Evolutionary conservation across 2,113 vertebrate genomes (phyloP), one percentile per base, ranked within the genome.

Genomic region (Calonectris borealis): DNA sequence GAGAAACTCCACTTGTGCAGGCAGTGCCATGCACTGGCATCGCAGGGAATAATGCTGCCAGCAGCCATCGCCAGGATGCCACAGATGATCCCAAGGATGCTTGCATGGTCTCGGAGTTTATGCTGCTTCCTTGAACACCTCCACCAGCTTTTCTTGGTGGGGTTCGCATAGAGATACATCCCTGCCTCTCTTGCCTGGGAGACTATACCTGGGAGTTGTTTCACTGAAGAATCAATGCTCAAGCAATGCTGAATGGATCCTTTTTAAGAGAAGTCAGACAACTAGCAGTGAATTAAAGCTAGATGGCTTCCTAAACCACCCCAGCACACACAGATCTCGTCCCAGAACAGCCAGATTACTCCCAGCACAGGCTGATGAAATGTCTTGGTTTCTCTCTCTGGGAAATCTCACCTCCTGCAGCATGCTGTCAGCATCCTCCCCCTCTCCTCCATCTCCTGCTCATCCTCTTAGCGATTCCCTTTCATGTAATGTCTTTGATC

Each of bases 281-380:
- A 6, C 29, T 51, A 29, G 52, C 81, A 84, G 61, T 8, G 61
- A 89, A 34, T 91, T 69, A 13, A 40, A 91, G 65, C 42, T 86
- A 32, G 51, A 32, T 62, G 61, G 72, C 61, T 96, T 91, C 93
- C 84, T 82, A n/a, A 73, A 42, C 64, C 9, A 6, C 42, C 60
- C 49, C 1, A 5, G 46, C 36, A 9, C 0, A 2, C 42, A 62
- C 0, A 0, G 57, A 42, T 64, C 61, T 72, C 7, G 3, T 44
- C 78, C 84, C 77, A 82, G 77, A 40, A 52, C 72, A 93, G 72
- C 31, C 48, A 66, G 32, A 34, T 77, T 44, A 14, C 42, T 83
- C n/a, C 72, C 77, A 84, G 81, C 77, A 61, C 55, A 61, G 61
- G 52, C 75, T 75, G 86, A 75, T 79, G 86, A 68, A 89, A 65